Conservation (phyloP, 2,797 vertebrate genomes). For the Pseudochirops corinnae region DNA sequence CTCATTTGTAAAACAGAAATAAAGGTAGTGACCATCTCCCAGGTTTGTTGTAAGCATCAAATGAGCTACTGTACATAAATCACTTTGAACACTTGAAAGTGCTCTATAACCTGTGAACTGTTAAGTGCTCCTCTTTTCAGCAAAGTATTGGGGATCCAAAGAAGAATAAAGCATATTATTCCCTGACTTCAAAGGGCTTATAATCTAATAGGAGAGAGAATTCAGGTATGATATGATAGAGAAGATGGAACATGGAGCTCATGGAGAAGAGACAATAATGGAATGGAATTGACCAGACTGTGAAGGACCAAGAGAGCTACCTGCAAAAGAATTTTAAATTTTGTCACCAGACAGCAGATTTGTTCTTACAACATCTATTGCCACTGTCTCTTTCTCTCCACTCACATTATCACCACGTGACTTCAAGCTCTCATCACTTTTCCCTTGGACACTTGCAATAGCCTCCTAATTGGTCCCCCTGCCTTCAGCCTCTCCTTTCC, state of each 20-base stretch:
- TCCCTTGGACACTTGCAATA: background rate
- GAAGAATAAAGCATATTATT: background rate
- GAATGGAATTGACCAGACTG: background rate
- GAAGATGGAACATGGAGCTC: background rate
- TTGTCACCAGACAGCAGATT: background rate
- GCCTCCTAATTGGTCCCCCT: background rate
- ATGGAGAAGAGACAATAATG: background rate
- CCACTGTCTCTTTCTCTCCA: background rate
- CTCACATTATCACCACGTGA: background rate
- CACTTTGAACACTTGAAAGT: background rate
- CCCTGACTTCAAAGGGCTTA: background rate
- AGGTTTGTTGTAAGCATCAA: background rate
- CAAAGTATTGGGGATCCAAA: background rate
- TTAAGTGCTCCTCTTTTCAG: background rate
- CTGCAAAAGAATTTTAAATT: background rate
- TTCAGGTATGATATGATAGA: background rate
- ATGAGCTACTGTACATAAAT: background rate
- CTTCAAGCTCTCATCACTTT: background rate
- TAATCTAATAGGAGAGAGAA: background rate
- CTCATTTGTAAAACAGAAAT: background rate
- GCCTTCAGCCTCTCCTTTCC: background rate
- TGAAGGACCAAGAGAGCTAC: background rate
- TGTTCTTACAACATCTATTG: background rate
- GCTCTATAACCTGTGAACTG: background rate
- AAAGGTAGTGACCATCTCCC: background rate